phyloP scores from a whole-genome alignment of 2,888 invertebrate genomes.

The Eristalis pertinax region DNA sequence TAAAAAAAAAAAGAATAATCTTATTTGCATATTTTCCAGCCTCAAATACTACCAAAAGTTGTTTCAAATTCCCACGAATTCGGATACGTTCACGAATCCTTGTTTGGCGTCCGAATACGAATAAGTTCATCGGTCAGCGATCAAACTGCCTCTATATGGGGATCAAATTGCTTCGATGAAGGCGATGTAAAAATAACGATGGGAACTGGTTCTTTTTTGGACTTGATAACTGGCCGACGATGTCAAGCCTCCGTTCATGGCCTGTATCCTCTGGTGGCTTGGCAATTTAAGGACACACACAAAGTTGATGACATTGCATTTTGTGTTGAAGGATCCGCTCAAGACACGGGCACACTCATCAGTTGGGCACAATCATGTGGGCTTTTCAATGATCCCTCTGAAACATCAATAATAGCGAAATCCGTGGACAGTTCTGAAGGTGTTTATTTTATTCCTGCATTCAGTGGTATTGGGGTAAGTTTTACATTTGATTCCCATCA shows the following conservation, averaged over 20 bases:
- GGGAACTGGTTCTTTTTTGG: conserved; percentile 95
- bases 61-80: conserved; percentile 90
- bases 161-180: conserved; percentile 89
- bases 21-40: conserved; percentile 80
- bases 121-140: conserved; percentile 84
- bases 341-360: conserved; percentile 93
- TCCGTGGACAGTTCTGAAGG: conserved; percentile 88
- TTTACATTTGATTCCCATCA: background rate
- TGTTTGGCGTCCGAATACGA: conserved; percentile 89
- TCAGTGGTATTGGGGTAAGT: conserved; percentile 91
- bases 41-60: conserved; percentile 89
- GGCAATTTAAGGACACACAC: conserved; percentile 83
- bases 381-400: conserved; percentile 85
- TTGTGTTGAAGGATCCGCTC: conserved; percentile 92
- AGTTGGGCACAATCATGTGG: conserved; percentile 91
- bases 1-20: background rate
- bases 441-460: conserved; percentile 94
- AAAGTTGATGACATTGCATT: conserved; percentile 83
- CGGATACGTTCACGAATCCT: conserved; percentile 85
- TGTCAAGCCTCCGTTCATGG: conserved; percentile 92
- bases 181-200: conserved; percentile 94
- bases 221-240: conserved; percentile 89
- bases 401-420: conserved; percentile 86
- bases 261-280: conserved; percentile 95
- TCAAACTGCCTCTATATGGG: conserved; percentile 94